phyloP scores from a whole-genome alignment of 2,113 vertebrate species.

The Oceanites oceanicus region DNA sequence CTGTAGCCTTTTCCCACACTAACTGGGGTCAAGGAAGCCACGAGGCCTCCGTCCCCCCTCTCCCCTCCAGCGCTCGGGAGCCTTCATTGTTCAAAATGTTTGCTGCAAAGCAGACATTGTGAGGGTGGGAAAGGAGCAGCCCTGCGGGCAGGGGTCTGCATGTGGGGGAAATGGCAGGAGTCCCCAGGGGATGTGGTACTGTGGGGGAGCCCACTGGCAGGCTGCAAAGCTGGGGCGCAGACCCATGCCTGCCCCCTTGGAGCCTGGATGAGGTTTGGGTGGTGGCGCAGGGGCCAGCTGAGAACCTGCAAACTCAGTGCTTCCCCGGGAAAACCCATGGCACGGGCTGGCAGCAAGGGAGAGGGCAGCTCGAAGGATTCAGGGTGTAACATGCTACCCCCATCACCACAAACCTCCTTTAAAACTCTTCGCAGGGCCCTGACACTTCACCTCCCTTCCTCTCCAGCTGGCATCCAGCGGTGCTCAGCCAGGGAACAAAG shows the following conservation, averaged over 20 bases:
- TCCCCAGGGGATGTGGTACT: rapidly evolving
- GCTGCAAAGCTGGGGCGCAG: not conserved
- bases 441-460: constrained; percentile 19
- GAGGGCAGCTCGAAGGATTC: rapidly evolving
- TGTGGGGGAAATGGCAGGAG: rapidly evolving
- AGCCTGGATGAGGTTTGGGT: not conserved
- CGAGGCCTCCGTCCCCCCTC: not conserved
- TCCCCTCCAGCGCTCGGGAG: not conserved
- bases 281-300: not conserved
- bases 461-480: not conserved
- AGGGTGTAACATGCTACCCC: not conserved
- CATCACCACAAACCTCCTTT: not conserved
- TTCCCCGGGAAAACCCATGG: not conserved
- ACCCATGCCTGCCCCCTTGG: rapidly evolving
- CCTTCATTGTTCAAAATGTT: not conserved
- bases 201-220: rapidly evolving
- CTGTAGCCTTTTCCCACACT: not conserved
- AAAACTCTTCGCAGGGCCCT: not conserved
- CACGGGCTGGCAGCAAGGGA: rapidly evolving
- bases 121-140: not conserved
- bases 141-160: not conserved
- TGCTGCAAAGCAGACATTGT: rapidly evolving
- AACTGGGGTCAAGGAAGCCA: not conserved
- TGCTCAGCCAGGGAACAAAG: constrained; percentile 10
- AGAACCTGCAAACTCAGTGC: not conserved